Evolutionary conservation across 1,140 invertebrate species (phyloP).

Genomic region (Pararge aegeria): DNA sequence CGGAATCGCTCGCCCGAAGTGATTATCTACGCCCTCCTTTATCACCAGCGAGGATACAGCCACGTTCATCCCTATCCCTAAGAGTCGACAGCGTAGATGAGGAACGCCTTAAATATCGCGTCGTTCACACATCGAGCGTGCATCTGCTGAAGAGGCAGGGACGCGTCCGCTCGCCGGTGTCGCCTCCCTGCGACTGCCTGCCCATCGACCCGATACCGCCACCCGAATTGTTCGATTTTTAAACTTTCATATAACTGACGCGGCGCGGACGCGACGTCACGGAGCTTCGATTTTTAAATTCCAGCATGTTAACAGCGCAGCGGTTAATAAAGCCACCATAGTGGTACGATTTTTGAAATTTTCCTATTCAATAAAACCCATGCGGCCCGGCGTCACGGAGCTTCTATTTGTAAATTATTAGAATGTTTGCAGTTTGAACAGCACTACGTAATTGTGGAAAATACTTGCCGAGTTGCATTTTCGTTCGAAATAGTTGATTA

Average conservation of each 20-base stretch:
- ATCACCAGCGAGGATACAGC: slow-evolving; percentile 34
- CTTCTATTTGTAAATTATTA: background rate
- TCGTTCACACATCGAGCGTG: slow-evolving; percentile 41
- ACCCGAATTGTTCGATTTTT: slow-evolving; percentile 62
- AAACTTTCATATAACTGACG: background rate
- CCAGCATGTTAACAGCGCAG: too few species aligned
- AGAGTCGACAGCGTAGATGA: slow-evolving; percentile 43
- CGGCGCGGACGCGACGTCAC: background rate
- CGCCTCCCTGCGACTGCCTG: slow-evolving; percentile 50
- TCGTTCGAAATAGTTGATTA: too few species aligned
- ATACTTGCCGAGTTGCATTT: background rate
- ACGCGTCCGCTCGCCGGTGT: slow-evolving; percentile 26
- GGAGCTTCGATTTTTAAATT: too few species aligned
- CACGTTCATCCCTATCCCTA: slow-evolving; percentile 47
- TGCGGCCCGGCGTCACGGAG: background rate
- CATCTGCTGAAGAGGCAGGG: slow-evolving; percentile 45
- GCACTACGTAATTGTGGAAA: background rate
- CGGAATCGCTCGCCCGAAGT: slow-evolving; percentile 38
- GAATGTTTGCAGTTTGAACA: background rate
- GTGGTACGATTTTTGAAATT: background rate
- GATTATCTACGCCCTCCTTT: slow-evolving; percentile 49
- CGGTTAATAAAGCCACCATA: background rate
- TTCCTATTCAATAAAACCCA: background rate
- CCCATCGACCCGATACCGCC: slow-evolving; percentile 63
- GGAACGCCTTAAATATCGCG: slow-evolving; percentile 2